Base-by-base conservation (phyloP, 2,888 invertebrate species). In the Aporophyla nigra region DNA sequence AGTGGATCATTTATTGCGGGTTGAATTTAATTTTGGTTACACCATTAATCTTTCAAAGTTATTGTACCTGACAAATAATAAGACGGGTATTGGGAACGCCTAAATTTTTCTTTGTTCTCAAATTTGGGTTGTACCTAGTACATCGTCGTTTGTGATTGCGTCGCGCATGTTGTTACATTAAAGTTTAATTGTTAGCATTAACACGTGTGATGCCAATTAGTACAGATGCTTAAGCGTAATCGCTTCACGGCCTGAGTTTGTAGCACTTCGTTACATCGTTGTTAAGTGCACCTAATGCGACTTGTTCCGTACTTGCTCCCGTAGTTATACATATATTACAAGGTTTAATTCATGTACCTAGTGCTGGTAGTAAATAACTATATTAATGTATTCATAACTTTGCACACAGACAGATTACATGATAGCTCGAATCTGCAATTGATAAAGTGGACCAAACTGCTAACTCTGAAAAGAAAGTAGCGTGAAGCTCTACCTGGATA, bases 141-240 rank as follows among this genome's bases (percentile, higher is more conserved):
- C 19, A 56, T 67, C 27, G 27, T 59, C 24, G 63, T 63, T 40
- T 76, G 65, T 85, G 70, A 75, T 74, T 71, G 46, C 40, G 51
- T 69, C 43, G 72, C 68, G 72, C 65, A 74, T 77, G 74, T 85
- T 80, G 80, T 78, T 70, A 69, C 71, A 76, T 87, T 88, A 79
- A 78, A 74, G 82, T 88, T 82, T 86, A 90, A 88, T 86, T 90
- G 87, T 88, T 89, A 87, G 88, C 88, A 91, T 92, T 89, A 90
- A 89, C 91, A 90, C 89, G 87, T 89, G 85, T 88, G 87, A 90
- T 90, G 90, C 89, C 90, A 85, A 88, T 87, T 87, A 86, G 90
- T 81, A 88, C 78, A 74, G 86, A 87, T 82, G 82, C 85, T 82
- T 83, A 88, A 83, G 85, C 86, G 84, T 90, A 89, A 90, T 88